Evolutionary conservation across 1,140 invertebrate genomes (phyloP).

Genomic region (Drosophila subpulchrella): DNA sequence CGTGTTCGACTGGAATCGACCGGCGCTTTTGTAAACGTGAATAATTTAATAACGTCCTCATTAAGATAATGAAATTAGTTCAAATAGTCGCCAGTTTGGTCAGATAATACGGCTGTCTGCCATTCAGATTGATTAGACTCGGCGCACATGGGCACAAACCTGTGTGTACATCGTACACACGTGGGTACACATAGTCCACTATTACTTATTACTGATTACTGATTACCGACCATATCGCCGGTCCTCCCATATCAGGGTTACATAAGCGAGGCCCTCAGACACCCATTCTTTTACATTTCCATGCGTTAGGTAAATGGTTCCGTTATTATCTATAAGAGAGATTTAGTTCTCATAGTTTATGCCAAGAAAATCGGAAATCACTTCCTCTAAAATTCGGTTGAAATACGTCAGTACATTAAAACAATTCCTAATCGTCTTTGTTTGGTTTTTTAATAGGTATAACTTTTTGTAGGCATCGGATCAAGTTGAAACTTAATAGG

Average conservation of each 20-base stretch:
- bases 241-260: constrained; percentile 17
- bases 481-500: background rate
- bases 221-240: constrained; percentile 6
- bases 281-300: background rate
- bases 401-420: no score
- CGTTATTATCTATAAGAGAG: background rate
- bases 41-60: constrained; percentile 79
- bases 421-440: no score
- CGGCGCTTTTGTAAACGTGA: constrained; percentile 73
- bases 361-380: no score
- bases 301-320: background rate
- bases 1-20: constrained; percentile 45
- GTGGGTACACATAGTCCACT: background rate
- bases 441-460: no score
- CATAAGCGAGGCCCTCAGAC: background rate
- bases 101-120: constrained; percentile 43
- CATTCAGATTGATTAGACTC: constrained; percentile 29
- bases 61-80: constrained; percentile 79
- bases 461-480: no score
- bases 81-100: constrained; percentile 52
- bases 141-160: background rate
- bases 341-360: background rate
- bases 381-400: no score
- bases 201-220: constrained; percentile 8
- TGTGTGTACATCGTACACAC: background rate